Base-by-base conservation (phyloP, 1,140 invertebrate genomes). In the Tenebrio molitor region DNA sequence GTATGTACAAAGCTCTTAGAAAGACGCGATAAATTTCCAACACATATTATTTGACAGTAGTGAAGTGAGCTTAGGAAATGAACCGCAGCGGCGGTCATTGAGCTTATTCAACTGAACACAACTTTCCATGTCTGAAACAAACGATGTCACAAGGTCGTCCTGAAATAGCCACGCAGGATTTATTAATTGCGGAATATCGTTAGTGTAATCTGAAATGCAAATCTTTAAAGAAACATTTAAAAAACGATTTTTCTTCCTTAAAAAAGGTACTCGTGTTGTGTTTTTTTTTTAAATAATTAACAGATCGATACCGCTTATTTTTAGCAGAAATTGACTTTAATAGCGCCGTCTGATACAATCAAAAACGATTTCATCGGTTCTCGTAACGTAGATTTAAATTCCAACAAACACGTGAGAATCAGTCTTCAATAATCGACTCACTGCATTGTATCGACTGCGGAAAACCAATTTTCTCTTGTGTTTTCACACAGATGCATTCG, bases 31-130 rank as follows among this genome's bases (percentile, higher is more conserved):
- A 58, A 58, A 58, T 58, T 58, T 10, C 12, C n/a, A 23, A 21
- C n/a, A 23, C 50, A 58, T 58, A 58, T 58, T 58, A 58, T 58
- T 58, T 58, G 50, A 58, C 50, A 58, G 8, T 46, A 8, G 21
- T 29, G 50, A 25, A 58, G 23, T 58, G 50, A 58, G 50, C 23
- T 58, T 58, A 58, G 19, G 50, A 58, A 39, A 12, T 58, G 36
- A 39, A 39, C 36, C 36, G 36, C 23, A 58, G n/a, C 8, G 50
- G 21, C 50, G 50, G 50, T 58, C 50, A 58, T 25, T 58, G 23
- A n/a, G 50, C 50, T 58, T 58, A 58, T 58, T 29, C 50, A 29
- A 58, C 50, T 58, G 29, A 29, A 58, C 23, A 58, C 50, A 21
- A 58, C 25, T 29, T 58, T 58, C 23, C 23, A 58, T 29, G 50